Base-by-base conservation (phyloP, 1,140 invertebrate species). In the Liolophura sinensis region DNA sequence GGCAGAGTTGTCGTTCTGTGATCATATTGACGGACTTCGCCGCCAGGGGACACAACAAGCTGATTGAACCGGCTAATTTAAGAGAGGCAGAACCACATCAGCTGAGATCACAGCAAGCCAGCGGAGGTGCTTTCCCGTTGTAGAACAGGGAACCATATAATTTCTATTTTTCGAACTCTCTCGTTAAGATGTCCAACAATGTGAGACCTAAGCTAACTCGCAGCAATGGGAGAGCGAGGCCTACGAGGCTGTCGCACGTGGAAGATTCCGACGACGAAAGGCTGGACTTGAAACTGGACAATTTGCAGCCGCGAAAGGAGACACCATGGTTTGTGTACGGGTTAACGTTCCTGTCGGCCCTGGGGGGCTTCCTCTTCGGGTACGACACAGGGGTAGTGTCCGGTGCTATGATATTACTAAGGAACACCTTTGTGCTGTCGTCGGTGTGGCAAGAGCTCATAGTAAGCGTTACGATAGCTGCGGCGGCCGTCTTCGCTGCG, bases 371-470 rank as follows among this genome's bases (percentile, higher is more conserved):
- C 73, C 81, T 90, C 6, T 90, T 91, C 74, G 89, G 89, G 25
- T 90, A 91, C 79, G 89, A 90, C 70, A 90, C 89, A 0, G 89
- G 89, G 5, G 88, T 90, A 24, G 87, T 90, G 15, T 89, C 88
- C 1, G 88, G 88, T 5, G 88, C 89, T n/a, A 88, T 91, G 87
- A 80, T 90, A 24, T 82, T 89, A 27, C 60, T 83, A 52, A 59
- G 78, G 54, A 75, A 78, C 60, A 68, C 86, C 24, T 88, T 88
- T 67, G 62, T 81, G n/a, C 74, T 89, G 57, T 81, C 74, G 25
- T 81, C 78, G 22, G 62, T 85, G 1, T 88, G 87, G 87, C 87
- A 89, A 70, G 87, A 88, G 66, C 59, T 85, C 0, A 84, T 89
- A 49, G 87, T 89, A 7, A 86, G 86, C 56, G 76, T 82, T 0